phyloP scores from a whole-genome alignment of 2,113 vertebrate species.

The Ascaphus truei region DNA sequence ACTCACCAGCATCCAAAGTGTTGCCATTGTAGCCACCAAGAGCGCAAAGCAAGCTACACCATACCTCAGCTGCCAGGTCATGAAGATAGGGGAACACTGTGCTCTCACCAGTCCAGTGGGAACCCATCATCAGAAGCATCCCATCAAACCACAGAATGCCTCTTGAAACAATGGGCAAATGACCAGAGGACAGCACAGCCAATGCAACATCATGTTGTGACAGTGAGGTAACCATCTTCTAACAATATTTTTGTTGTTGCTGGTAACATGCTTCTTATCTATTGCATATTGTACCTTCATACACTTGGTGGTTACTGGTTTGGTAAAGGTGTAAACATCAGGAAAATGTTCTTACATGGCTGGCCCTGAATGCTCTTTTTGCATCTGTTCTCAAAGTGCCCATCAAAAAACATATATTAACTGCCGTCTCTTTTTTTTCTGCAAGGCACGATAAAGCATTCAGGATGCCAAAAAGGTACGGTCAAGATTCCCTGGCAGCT shows the following conservation, averaged over 20 bases:
- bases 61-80: conserved; percentile 53
- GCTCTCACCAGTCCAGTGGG: conserved; percentile 57
- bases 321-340: no score
- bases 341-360: no score
- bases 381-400: no score
- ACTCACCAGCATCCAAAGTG: conserved; percentile 43
- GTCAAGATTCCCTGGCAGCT: conserved; percentile 35
- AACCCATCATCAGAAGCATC: conserved; percentile 58
- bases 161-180: conserved; percentile 74
- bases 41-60: conserved; percentile 48
- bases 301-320: no score
- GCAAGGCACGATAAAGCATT: conserved; percentile 76
- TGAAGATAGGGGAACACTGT: conserved; percentile 50
- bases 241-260: background rate
- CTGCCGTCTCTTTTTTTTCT: conserved; percentile 46
- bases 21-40: conserved; percentile 52
- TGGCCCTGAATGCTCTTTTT: no score
- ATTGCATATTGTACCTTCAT: no score
- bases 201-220: conserved; percentile 75
- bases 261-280: no score
- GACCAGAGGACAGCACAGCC: conserved; percentile 65
- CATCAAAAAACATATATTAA: no score
- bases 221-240: conserved; percentile 71
- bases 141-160: conserved; percentile 51
- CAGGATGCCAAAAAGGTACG: conserved; percentile 85